Evolutionary conservation across 2,888 invertebrate genomes (phyloP), one percentile per base, ranked within the genome.

Genomic region (Marronus borbonicus): DNA sequence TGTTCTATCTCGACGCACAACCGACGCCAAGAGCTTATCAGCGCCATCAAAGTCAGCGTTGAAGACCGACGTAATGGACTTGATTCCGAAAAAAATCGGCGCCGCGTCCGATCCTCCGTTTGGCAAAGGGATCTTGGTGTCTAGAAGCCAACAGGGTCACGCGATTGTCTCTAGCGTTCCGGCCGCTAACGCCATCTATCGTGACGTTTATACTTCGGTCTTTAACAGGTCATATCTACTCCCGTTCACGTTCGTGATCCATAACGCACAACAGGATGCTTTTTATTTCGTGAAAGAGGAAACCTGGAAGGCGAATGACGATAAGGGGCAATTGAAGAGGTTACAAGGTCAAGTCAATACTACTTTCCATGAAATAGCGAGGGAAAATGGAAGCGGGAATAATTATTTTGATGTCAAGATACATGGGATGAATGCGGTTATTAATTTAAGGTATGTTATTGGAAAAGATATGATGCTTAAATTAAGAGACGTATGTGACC

Each of bases 231-330:
- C 96, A 0, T 94, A 94, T 87, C 91, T 97, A 84, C 89, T 97
- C 83, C 96, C 96, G 52, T 96, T 97, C 88, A 95, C 96, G 12
- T 95, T 96, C 86, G 94, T 96, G 72, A 94, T 96, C 44, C 96
- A 97, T 88, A 95, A 94, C 82, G 95, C 95, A 20, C 95, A 95
- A 85, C 97, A 97, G 87, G 97, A 97, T 86, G 95, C 96, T 12
- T 97, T 97, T 90, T 97, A 96, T 89, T 97, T 97, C 87, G 96
- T 97, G 20, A 97, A 97, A 86, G 96, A 97, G 86, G 96, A 96
- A 82, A 93, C 94, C 1, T 96, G 96, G 96, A 93, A 96, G 60
- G 96, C 96, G 5, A 94, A 93, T 79, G 96, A 97, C 85, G 97
- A 97, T 86, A 93, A 95, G 83, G 96, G 95, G 81, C 97, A 97